These are phyloP conservation scores for Lateolabrax maculatus DNA, from an alignment of 2,797 vertebrate genomes.

Conservation along the genomic window DNA sequence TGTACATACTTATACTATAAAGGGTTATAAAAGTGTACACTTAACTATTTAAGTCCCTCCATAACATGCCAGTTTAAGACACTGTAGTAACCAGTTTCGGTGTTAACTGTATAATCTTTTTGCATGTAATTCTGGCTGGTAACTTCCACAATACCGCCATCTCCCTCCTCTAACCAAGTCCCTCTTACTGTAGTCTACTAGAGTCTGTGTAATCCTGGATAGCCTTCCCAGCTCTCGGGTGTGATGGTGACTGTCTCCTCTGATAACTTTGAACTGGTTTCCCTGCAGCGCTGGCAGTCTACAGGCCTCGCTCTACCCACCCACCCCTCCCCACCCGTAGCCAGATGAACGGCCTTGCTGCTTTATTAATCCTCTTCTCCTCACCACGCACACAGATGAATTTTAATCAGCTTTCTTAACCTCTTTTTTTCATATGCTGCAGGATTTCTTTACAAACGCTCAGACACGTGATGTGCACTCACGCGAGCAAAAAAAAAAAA, in stretches of 20 bases:
- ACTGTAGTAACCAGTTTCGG: conserved; percentile 20
- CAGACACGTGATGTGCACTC: conserved; percentile 64
- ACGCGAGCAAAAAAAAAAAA: conserved; percentile 19
- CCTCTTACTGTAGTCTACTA: conserved; percentile 47
- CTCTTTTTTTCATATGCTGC: conserved; percentile 74
- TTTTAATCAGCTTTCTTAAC: conserved; percentile 87
- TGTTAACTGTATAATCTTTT: conserved; percentile 44
- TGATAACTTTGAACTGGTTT: conserved; percentile 82
- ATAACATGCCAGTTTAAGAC: background rate
- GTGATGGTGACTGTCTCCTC: conserved; percentile 79
- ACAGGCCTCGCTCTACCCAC: conserved; percentile 26
- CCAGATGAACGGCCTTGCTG: conserved; percentile 78
- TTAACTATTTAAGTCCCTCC: conserved; percentile 6
- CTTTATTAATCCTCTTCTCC: conserved; percentile 86
- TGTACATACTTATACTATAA: background rate
- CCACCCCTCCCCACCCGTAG: conserved; percentile 32
- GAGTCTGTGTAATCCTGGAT: conserved; percentile 73
- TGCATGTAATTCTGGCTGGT: conserved; percentile 19
- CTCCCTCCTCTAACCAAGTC: conserved; percentile 31
- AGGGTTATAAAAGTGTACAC: background rate
- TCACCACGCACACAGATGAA: conserved; percentile 82
- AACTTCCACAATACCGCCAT: conserved; percentile 41
- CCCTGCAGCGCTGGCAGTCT: conserved; percentile 73
- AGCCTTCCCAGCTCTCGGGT: conserved; percentile 67
- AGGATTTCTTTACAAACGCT: conserved; percentile 79